Evolutionary conservation across 2,113 vertebrate genomes (phyloP).

Genomic region (Eurypyga helias): DNA sequence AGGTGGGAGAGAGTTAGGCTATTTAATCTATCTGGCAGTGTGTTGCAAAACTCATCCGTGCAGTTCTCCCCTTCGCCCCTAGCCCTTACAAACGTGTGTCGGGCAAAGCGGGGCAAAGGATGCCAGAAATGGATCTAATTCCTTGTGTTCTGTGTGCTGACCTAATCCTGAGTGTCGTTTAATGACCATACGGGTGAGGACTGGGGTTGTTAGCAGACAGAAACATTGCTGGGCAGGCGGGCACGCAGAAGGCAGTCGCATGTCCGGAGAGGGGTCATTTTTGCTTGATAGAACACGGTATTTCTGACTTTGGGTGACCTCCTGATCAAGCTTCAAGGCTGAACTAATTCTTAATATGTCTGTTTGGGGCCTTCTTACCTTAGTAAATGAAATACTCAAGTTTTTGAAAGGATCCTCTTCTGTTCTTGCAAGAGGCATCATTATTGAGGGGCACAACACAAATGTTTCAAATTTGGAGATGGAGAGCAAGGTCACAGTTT

Average conservation of each 20-base stretch:
- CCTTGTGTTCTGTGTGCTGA: neutral
- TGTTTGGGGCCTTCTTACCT: constrained; percentile 58
- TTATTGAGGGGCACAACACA: constrained; percentile 33
- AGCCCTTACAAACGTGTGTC: neutral
- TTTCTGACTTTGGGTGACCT: neutral
- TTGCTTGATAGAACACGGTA: neutral
- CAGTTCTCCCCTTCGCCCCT: neutral
- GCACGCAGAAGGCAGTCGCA: neutral
- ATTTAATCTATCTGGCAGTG: neutral
- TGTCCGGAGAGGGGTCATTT: neutral
- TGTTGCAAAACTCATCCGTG: neutral
- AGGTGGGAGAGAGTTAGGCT: neutral
- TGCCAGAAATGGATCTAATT: neutral
- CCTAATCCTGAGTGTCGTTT: neutral
- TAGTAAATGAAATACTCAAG: constrained; percentile 49
- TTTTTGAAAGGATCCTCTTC: constrained; percentile 34
- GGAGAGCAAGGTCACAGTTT: constrained; percentile 67
- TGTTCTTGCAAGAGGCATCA: neutral
- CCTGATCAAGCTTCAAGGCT: neutral
- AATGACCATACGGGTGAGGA: neutral
- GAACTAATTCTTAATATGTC: neutral
- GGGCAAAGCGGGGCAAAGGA: neutral
- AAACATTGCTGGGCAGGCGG: rapidly evolving
- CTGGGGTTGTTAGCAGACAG: neutral
- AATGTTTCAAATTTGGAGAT: constrained; percentile 75